Evolutionary conservation across 30 jellyfish, hydroid and myxozoan species (phyloP).

Genomic region (Turritopsis rubra): DNA sequence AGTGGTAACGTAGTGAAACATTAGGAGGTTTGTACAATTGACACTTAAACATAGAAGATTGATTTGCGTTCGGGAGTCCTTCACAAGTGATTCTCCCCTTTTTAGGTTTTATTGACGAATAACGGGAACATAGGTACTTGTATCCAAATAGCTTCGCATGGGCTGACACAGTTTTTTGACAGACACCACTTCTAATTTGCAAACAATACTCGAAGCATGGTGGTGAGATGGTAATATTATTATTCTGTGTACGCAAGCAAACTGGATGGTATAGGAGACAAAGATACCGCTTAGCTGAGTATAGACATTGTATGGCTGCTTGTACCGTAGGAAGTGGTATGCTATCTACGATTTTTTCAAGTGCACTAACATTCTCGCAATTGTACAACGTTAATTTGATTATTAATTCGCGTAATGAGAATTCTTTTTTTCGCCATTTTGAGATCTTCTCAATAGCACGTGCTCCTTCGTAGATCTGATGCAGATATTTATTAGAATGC

Average conservation of each 20-base stretch:
- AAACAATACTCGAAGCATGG: neutral
- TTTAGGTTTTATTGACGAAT: neutral
- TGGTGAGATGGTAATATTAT: neutral
- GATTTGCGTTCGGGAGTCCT: neutral
- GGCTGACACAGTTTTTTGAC: too few relatives aligned
- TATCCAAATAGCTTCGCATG: too few relatives aligned
- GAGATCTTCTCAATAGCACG: neutral
- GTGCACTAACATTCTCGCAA: neutral
- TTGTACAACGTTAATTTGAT: neutral
- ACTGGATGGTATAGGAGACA: neutral
- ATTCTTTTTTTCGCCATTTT: neutral
- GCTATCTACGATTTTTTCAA: neutral
- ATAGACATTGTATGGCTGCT: neutral
- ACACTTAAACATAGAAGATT: neutral
- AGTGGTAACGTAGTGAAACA: neutral
- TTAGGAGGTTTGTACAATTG: neutral
- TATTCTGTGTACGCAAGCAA: neutral
- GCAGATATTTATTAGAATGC: neutral
- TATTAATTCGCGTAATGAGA: neutral
- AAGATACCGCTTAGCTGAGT: neutral
- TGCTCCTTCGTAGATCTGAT: neutral
- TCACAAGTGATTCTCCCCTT: neutral
- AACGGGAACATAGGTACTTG: too few relatives aligned
- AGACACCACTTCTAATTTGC: neutral
- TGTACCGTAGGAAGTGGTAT: neutral